Percentiles rank a stretch among this genome's conserved stretches.
Conservation (phyloP, 2,888 invertebrate genomes). For the Smittia sp. region DNA sequence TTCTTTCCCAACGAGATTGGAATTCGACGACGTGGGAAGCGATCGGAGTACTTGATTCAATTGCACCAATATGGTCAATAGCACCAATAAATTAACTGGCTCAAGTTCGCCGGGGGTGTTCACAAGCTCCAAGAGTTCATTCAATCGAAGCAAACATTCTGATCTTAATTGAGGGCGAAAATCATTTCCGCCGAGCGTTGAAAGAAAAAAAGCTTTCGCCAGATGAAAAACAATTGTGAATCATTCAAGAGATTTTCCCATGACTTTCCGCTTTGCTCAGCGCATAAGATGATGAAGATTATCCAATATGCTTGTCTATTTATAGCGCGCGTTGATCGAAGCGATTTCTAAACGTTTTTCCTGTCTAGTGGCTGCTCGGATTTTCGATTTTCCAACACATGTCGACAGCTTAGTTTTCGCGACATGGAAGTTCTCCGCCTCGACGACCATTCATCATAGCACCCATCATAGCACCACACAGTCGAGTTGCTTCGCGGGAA, state of each 20-base stretch:
- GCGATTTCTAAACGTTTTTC: not conserved
- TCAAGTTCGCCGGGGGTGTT: too few species aligned
- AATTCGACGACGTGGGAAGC: constrained; percentile 28
- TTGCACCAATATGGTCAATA: constrained; percentile 32
- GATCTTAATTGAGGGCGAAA: not conserved
- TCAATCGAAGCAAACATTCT: not conserved
- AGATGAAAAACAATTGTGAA: not conserved
- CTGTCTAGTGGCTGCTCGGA: not conserved
- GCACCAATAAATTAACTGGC: not conserved
- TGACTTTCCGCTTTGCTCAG: not conserved
- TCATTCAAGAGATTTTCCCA: not conserved
- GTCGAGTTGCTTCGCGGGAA: not conserved
- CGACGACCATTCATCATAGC: not conserved
- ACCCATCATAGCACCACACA: too few species aligned
- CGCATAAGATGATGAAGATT: not conserved
- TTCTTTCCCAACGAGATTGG: not conserved
- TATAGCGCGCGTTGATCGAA: not conserved
- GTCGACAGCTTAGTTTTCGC: too few species aligned
- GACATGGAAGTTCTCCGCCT: not conserved
- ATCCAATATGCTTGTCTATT: not conserved
- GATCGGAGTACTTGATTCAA: constrained; percentile 17
- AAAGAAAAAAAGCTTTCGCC: not conserved
- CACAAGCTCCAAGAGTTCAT: not conserved
- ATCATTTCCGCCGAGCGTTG: not conserved
- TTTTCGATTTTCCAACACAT: not conserved